Base-by-base conservation (phyloP, 2,888 invertebrate species). In the Aphidoletes aphidimyza region DNA sequence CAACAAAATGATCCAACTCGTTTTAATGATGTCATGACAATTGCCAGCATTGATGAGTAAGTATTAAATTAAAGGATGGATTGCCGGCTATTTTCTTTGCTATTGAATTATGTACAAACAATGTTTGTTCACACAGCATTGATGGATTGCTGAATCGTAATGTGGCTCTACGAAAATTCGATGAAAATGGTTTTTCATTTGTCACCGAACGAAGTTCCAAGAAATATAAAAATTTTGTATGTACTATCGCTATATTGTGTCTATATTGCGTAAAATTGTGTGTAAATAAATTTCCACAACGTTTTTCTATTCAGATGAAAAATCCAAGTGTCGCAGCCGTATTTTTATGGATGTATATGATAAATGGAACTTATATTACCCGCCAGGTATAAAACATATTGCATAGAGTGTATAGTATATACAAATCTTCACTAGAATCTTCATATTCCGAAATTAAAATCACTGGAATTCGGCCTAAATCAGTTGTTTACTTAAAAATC, bases 131-230 rank as follows among this genome's bases (percentile, higher is more conserved):
- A 49, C 54, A 54, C 54, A 85, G 84, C n/a, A 36, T n/a, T n/a
- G 22, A 34, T 5, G 69, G 78, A 14, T 54, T 85, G 26, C 26
- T 85, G 22, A 85, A 85, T 22, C 81, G 85, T 36, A 85, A 45
- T 69, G 86, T 91, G 1, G 86, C 91, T 0, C 86, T 92, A 30
- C 88, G 90, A 30, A 88, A 90, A 78, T 87, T 90, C 47, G 90
- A 91, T 83, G 87, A 90, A 14, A 89, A 90, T 84, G 91, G 91
- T 45, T 91, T 91, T 85, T 88, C 90, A n/a, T 88, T 92, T 85
- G 89, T 90, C 85, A 91, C 91, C 0, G 91, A 91, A 85, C 88
- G 87, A 36, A 88, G 90, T 14, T 91, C 91, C 85, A 88, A 87
- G 85, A 92, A 92, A 88, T 86, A 88, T 1, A 87, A 88, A 42